A percentile compares a stretch with the other conserved stretches of the same genome.
Evolutionary conservation across 2,888 invertebrate species (phyloP).

Genomic region (Chloroclysta siterata): DNA sequence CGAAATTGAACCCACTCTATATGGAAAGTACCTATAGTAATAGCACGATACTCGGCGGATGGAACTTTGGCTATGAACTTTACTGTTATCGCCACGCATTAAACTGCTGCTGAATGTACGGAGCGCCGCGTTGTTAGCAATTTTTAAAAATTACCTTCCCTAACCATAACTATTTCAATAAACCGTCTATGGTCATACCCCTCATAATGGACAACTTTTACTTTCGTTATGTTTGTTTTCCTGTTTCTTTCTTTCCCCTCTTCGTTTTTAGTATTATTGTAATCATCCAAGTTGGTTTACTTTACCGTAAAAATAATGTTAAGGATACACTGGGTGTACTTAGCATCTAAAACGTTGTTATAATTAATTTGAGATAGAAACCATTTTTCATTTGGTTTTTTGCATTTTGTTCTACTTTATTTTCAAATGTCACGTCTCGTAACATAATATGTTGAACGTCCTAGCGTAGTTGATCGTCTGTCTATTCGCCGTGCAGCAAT

Average conservation of each 20-base stretch:
- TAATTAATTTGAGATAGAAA: no score
- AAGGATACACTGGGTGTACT: conserved; percentile 30
- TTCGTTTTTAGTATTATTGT: conserved; percentile 60
- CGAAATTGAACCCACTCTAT: conserved; percentile 73
- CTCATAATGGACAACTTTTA: conserved; percentile 75
- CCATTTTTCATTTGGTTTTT: conserved; percentile 3
- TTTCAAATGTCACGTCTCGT: conserved; percentile 38
- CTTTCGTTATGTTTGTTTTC: conserved; percentile 73
- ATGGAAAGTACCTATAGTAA: conserved; percentile 70
- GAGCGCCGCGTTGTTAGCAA: conserved; percentile 68
- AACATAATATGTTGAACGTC: conserved; percentile 42
- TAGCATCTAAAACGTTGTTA: conserved; percentile 24
- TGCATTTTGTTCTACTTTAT: conserved; percentile 11
- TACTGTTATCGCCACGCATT: conserved; percentile 79
- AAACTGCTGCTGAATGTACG: conserved; percentile 75
- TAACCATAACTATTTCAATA: conserved; percentile 79
- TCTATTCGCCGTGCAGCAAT: conserved; percentile 52
- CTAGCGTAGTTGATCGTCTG: conserved; percentile 43
- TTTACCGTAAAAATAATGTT: conserved; percentile 47
- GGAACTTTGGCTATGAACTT: conserved; percentile 80
- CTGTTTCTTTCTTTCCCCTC: conserved; percentile 58
- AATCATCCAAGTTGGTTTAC: conserved; percentile 59
- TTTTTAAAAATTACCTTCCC: conserved; percentile 78
- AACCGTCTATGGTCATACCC: conserved; percentile 74
- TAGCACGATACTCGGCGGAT: conserved; percentile 69